phyloP scores from a whole-genome alignment of 2,113 vertebrate species.

The Pelecanus crispus region DNA sequence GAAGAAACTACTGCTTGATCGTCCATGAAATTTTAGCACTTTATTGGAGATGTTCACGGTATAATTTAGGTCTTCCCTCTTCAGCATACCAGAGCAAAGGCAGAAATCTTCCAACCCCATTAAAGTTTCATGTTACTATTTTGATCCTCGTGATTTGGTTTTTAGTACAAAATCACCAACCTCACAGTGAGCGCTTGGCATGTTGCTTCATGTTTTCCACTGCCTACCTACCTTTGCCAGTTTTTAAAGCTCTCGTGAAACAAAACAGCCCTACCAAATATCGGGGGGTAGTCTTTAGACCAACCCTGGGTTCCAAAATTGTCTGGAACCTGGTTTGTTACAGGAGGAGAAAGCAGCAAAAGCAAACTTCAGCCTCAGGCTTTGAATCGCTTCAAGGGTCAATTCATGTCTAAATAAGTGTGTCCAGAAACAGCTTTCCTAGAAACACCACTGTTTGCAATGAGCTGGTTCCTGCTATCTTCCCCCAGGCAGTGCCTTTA shows the following conservation, averaged over 20 bases:
- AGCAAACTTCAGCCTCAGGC: neutral
- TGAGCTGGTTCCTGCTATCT: neutral
- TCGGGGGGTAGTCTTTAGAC: neutral
- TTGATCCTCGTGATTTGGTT: neutral
- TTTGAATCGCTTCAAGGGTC: neutral
- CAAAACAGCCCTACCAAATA: constrained; percentile 24
- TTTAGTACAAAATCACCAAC: constrained; percentile 20
- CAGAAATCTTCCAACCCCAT: constrained; percentile 20
- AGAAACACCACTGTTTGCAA: neutral
- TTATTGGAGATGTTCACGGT: neutral
- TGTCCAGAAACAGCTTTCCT: neutral
- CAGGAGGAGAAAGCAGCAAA: neutral
- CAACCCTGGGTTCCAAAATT: neutral
- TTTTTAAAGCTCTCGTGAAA: constrained; percentile 40
- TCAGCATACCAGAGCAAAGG: constrained; percentile 15
- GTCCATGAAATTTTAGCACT: neutral
- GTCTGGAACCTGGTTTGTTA: neutral
- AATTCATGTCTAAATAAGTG: neutral
- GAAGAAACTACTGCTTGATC: neutral
- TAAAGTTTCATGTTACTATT: constrained; percentile 56
- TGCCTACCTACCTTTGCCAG: constrained; percentile 12
- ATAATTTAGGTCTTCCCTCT: constrained; percentile 23
- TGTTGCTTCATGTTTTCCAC: constrained; percentile 62
- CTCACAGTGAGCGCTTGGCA: neutral
- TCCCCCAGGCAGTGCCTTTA: neutral